Conservation (phyloP, 2,113 vertebrate genomes). For the Tichodroma muraria region DNA sequence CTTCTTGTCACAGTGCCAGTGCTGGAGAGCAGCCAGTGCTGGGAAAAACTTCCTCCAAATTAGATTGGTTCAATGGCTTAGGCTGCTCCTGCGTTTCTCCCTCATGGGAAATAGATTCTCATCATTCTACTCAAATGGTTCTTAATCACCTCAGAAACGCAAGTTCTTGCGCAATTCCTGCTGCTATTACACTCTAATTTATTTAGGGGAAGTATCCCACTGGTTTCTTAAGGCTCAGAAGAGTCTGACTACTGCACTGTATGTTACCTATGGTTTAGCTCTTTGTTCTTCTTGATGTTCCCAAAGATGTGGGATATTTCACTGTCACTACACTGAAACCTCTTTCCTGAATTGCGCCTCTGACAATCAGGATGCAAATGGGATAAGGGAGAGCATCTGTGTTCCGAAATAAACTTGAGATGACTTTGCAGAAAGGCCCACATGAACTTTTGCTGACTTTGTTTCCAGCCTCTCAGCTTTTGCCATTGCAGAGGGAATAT, state of each 20-base stretch:
- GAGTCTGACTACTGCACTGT: neutral
- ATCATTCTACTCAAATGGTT: neutral
- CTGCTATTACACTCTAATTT: neutral
- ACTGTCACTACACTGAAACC: neutral
- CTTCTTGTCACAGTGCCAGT: neutral
- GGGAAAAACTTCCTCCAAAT: neutral
- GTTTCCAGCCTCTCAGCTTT: neutral
- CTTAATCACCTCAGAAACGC: slow-evolving; percentile 10
- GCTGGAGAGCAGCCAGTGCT: neutral
- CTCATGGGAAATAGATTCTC: neutral
- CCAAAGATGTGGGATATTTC: neutral
- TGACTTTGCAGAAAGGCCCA: neutral
- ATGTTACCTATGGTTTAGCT: neutral
- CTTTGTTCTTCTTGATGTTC: neutral
- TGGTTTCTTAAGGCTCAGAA: neutral
- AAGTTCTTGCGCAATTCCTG: neutral
- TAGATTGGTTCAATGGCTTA: neutral
- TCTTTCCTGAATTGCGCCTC: neutral
- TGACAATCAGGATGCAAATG: neutral
- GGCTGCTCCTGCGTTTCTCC: neutral
- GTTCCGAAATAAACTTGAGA: neutral
- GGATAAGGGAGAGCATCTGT: neutral
- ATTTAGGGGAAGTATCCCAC: neutral
- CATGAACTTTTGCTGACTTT: neutral
- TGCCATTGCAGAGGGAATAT: neutral